Evolutionary conservation across 2,888 invertebrate genomes (phyloP), one percentile per base, ranked within the genome.

Genomic region (Tetramorium bicarinatum): DNA sequence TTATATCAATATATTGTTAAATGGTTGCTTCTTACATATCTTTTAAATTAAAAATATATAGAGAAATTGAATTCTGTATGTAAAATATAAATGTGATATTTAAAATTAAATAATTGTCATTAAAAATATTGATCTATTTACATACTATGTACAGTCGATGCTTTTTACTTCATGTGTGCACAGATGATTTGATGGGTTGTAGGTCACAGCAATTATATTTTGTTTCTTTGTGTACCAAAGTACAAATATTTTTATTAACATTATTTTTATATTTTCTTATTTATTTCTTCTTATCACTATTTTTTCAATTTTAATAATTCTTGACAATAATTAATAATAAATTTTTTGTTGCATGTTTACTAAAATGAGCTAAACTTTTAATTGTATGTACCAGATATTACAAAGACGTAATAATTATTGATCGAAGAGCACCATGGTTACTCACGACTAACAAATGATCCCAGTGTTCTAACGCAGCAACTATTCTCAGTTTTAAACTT

Each of bases 371-470:
- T 18, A 56, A 56, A 6, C 25, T 4, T 34, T 34, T 34, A 59
- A 29, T 34, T 34, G 29, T 34, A 4, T 18, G 34, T 61, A 61
- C 9, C 11, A 62, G 0, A 34, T 11, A 11, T 34, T n/a, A 61
- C 7, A n/a, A 38, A n/a, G 38, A 38, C 18, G 44, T 61, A 61
- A 61, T 34, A 34, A 61, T 11, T 62, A n/a, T 11, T 11, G 38
- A 62, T 62, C 62, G 62, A 62, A 62, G 38, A 62, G n/a, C 62
- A 62, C 38, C 62, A 62, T 38, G 38, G 38, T 38, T 62, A 62
- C 38, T 62, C 38, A 38, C 11, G 2, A 62, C 9, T 38, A 61
- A 62, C 38, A 62, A 62, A 62, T 62, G 18, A 62, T 11, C 4
- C 29, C 3, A 34, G 18, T 29, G 18, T 59, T 34, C 18, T n/a